These are phyloP conservation scores for Hyalella azteca DNA, from an alignment of 2,888 invertebrate species.

Conservation along the genomic window DNA sequence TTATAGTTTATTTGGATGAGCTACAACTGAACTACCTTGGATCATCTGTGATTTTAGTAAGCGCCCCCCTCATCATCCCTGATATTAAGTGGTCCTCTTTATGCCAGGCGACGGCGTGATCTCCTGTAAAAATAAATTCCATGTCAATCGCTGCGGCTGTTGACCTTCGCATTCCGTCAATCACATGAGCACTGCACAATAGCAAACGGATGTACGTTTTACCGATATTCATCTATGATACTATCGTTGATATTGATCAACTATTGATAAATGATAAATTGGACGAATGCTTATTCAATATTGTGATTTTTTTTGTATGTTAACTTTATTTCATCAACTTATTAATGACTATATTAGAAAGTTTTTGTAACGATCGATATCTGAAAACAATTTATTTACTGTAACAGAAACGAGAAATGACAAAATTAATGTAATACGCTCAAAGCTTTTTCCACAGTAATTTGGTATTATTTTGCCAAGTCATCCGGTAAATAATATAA, in stretches of 20 bases:
- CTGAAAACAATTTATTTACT: too few species aligned
- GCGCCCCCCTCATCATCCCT: not conserved
- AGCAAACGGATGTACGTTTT: not conserved
- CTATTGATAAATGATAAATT: not conserved
- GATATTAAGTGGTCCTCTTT: constrained; percentile 2
- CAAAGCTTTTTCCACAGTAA: not conserved
- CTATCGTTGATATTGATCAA: not conserved
- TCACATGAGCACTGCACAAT: not conserved
- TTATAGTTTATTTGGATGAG: not conserved
- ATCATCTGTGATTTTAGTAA: not conserved
- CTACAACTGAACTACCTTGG: not conserved
- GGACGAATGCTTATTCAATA: not conserved
- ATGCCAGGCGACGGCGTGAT: not conserved
- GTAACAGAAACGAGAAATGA: too few species aligned
- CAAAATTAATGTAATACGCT: not conserved
- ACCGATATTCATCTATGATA: not conserved
- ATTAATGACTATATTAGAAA: too few species aligned
- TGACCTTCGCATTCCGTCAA: not conserved
- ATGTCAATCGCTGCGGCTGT: not conserved
- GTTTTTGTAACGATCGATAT: too few species aligned
- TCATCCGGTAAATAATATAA: not conserved
- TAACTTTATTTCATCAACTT: too few species aligned
- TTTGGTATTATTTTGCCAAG: not conserved
- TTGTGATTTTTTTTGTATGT: too few species aligned
- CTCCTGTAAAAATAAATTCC: not conserved